These are phyloP conservation scores for Scaptomyza montana DNA, from an alignment of 1,140 invertebrate species.

Conservation along the genomic window DNA sequence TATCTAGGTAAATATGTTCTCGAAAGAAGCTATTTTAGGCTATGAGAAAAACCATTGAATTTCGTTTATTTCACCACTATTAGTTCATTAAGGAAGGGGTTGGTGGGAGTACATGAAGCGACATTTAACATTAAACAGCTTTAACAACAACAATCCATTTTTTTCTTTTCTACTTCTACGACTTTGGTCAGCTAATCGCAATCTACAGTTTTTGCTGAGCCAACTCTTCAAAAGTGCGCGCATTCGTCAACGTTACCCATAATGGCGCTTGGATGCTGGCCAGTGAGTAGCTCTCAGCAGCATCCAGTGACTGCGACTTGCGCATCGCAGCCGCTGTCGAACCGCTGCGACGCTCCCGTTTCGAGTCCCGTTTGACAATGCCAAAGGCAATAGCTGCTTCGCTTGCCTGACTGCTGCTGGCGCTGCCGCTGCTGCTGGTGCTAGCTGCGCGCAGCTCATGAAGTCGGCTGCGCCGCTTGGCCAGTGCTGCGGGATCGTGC, in stretches of 20 bases:
- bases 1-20: neutral
- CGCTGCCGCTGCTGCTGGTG: constrained; percentile 28
- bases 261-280: constrained; percentile 85
- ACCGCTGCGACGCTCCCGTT: constrained; percentile 44
- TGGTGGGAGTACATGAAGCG: neutral
- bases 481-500: constrained; percentile 47
- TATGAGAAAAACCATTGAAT: constrained; percentile 40
- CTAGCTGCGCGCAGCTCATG: constrained; percentile 62
- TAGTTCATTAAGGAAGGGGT: neutral
- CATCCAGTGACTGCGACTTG: constrained; percentile 72
- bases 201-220: constrained; percentile 70
- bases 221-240: constrained; percentile 84
- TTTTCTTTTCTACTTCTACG: neutral
- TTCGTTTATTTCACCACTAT: neutral
- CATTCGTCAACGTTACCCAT: constrained; percentile 88
- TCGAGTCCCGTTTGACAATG: constrained; percentile 57
- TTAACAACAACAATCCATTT: constrained; percentile 32
- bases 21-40: neutral
- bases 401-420: constrained; percentile 19
- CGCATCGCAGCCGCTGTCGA: constrained; percentile 47
- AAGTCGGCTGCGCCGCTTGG: constrained; percentile 68
- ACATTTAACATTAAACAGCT: constrained; percentile 31
- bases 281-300: constrained; percentile 67
- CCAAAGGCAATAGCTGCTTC: constrained; percentile 56
- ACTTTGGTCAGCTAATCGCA: neutral